Base-by-base conservation (phyloP, 2,888 invertebrate genomes). In the Aphidoletes aphidimyza region DNA sequence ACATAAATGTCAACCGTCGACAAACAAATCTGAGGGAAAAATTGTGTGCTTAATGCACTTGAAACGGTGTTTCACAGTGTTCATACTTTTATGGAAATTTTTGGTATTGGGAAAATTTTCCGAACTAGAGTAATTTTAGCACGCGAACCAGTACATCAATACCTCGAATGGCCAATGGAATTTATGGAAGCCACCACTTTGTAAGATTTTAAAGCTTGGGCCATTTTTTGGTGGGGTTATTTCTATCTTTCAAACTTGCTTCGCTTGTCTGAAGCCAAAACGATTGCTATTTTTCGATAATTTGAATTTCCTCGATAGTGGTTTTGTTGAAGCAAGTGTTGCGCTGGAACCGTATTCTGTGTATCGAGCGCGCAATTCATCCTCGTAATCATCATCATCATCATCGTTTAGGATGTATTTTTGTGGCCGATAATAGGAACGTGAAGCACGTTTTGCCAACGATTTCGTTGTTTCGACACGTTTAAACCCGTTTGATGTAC, bases 401-500 rank as follows among this genome's bases (percentile, higher is more conserved):
- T 81, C 39, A 39, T 37, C n/a, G 14, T 69, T 26, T 14, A 69
- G 30, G 34, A 69, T 69, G 30, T 69, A 69, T n/a, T 30, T 69
- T 81, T 81, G 81, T 81, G 81, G 81, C 22, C 39, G 36, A 81
- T 81, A 81, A n/a, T 81, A 81, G 39, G 6, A 37, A 9, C 39
- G 19, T 30, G 69, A 2, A 2, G 69, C 1, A 30, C 69, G 69
- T 37, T 81, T 81, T 81, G 37, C 22, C 36, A 22, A 37, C 19
- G 81, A 37, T 81, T 36, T 81, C 8, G 37, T 6, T 9, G n/a
- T 39, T n/a, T 81, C 81, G 39, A 37, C 81, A 47, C 81, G 84
- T 26, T 81, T 84, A 36, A 84, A 84, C 34, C 84, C 84, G 30
- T 84, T 84, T 69, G 84, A 84, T 36, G 84, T 81, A 26, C 84